Evolutionary conservation across 2,888 invertebrate genomes (phyloP).

Genomic region (Celastrina argiolus): DNA sequence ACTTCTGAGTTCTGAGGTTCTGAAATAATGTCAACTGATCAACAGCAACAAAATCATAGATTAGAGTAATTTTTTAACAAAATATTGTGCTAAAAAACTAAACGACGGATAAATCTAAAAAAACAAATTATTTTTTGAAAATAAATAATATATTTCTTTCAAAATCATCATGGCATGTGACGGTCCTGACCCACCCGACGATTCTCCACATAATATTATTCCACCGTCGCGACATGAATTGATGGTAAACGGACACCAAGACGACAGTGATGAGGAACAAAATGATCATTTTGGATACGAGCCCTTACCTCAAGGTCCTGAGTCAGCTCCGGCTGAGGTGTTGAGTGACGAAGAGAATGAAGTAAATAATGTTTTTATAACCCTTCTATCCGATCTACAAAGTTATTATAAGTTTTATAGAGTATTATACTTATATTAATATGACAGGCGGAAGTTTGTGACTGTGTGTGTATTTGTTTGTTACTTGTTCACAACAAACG

Average conservation of each 20-base stretch:
- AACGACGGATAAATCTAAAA: too few species aligned
- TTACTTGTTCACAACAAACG: too few species aligned
- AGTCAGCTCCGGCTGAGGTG: constrained; percentile 48
- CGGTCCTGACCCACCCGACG: constrained; percentile 71
- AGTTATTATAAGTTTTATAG: too few species aligned
- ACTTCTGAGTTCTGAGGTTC: too few species aligned
- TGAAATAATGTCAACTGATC: too few species aligned
- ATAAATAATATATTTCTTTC: not conserved
- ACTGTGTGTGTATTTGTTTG: too few species aligned
- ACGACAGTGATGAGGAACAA: constrained; percentile 73
- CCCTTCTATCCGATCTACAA: constrained; percentile 15
- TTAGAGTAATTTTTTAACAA: too few species aligned
- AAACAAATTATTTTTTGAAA: too few species aligned
- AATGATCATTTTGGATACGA: constrained; percentile 75
- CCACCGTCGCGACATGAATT: constrained; percentile 61
- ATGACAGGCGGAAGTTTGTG: too few species aligned
- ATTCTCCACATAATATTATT: constrained; percentile 58
- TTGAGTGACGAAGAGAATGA: constrained; percentile 50
- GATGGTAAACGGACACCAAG: constrained; percentile 54
- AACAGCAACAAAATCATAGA: too few species aligned
- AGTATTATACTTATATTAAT: too few species aligned
- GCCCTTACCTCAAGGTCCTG: constrained; percentile 70
- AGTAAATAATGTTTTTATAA: constrained; percentile 36
- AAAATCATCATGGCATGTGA: constrained; percentile 58
- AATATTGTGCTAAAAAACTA: too few species aligned